phyloP scores from a whole-genome alignment of 2,797 vertebrate genomes.

The Pagetopsis macropterus region DNA sequence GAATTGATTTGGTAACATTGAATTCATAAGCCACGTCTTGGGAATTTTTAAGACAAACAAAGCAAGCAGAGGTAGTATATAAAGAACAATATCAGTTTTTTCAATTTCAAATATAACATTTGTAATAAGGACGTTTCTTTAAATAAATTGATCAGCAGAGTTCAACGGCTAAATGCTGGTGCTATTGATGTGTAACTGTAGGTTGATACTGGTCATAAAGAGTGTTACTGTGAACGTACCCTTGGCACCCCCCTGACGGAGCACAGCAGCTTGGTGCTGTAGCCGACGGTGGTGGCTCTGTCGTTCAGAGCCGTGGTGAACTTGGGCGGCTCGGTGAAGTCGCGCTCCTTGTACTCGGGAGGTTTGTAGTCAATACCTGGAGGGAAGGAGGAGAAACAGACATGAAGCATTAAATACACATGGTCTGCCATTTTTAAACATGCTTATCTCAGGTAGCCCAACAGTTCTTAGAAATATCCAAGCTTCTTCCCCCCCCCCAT shows the following conservation, averaged over 20 bases:
- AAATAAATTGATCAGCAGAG: too few relatives aligned
- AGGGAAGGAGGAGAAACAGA: not conserved
- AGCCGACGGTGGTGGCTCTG: conserved; percentile 90
- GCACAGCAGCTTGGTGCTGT: conserved; percentile 94
- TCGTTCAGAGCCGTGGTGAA: conserved; percentile 91
- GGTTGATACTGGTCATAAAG: not conserved
- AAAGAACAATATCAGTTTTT: not conserved
- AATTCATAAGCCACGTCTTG: not conserved
- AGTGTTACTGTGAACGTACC: conserved; percentile 73
- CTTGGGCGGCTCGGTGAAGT: conserved; percentile 91
- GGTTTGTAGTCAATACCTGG: conserved; percentile 87
- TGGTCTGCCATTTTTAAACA: too few relatives aligned
- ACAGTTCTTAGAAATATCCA: not conserved
- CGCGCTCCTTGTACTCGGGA: conserved; percentile 82
- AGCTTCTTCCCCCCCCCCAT: not conserved
- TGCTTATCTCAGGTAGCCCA: not conserved
- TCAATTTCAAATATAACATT: too few relatives aligned
- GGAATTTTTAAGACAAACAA: not conserved
- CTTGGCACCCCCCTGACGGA: conserved; percentile 91
- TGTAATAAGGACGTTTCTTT: too few relatives aligned
- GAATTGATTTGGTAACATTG: not conserved
- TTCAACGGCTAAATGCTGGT: too few relatives aligned
- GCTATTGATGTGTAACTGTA: not conserved
- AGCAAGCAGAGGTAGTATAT: not conserved
- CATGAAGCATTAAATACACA: too few relatives aligned